phyloP scores from a whole-genome alignment of 1,140 invertebrate genomes.

The Ganaspis sp. region DNA sequence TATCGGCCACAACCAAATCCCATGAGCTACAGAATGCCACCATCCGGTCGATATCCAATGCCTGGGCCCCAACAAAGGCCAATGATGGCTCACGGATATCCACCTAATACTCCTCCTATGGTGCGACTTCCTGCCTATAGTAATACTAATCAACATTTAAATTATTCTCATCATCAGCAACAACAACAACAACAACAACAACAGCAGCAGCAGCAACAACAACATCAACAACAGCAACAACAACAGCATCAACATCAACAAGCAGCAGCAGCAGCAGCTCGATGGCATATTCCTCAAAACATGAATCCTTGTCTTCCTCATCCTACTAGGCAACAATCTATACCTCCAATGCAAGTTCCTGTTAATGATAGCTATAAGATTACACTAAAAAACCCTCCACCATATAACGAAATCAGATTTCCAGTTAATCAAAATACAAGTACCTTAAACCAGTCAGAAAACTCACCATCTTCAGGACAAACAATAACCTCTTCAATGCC shows the following conservation, averaged over 20 bases:
- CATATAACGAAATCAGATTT: slow-evolving; percentile 41
- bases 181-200: slow-evolving; percentile 48
- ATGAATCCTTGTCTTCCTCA: slow-evolving; percentile 62
- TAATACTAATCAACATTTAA: slow-evolving; percentile 19
- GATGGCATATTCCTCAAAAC: slow-evolving; percentile 74
- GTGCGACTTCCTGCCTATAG: slow-evolving; percentile 37
- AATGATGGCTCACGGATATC: slow-evolving; percentile 62
- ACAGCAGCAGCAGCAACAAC: slow-evolving; percentile 29
- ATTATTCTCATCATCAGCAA: slow-evolving; percentile 33
- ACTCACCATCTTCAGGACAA: slow-evolving; percentile 56
- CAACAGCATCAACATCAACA: slow-evolving; percentile 31
- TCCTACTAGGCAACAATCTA: slow-evolving; percentile 49
- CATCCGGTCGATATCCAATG: slow-evolving; percentile 62
- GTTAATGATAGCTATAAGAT: slow-evolving; percentile 81
- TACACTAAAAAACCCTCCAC: slow-evolving; percentile 76
- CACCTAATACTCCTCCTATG: slow-evolving; percentile 60
- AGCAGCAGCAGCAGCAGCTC: slow-evolving; percentile 48
- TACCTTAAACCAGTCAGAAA: slow-evolving; percentile 35
- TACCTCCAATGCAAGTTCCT: slow-evolving; percentile 62
- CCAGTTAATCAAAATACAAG: not conserved
- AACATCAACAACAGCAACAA: slow-evolving; percentile 46
- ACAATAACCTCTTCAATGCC: slow-evolving; percentile 87
- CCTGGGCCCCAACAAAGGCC: slow-evolving; percentile 58
- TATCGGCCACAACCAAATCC: slow-evolving; percentile 67
- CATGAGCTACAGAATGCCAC: slow-evolving; percentile 67